Conservation (phyloP, 1,140 invertebrate genomes). For the Lasaia peninsularis region DNA sequence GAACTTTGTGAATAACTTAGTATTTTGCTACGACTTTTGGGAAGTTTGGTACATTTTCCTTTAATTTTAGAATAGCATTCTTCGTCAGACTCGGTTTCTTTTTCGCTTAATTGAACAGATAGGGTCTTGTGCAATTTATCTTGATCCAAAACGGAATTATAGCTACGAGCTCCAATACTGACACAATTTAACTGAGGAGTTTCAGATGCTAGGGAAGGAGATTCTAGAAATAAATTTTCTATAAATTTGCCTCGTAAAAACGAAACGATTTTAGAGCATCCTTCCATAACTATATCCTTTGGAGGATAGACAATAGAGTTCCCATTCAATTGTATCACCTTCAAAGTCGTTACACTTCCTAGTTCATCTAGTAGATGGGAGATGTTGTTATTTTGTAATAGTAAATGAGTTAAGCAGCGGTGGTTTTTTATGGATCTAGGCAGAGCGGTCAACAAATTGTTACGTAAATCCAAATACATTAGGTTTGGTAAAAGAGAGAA, state of each 20-base stretch:
- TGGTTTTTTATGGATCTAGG: constrained; percentile 76
- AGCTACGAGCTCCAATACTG: constrained; percentile 39
- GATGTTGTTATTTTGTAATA: constrained; percentile 78
- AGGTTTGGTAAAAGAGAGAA: constrained; percentile 72
- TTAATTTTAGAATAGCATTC: constrained; percentile 47
- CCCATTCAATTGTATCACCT: constrained; percentile 71
- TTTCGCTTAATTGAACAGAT: constrained; percentile 50
- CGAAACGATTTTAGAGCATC: constrained; percentile 58
- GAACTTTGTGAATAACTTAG: constrained; percentile 52
- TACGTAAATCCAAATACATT: constrained; percentile 78
- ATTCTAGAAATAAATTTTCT: constrained; percentile 33
- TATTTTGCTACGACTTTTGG: constrained; percentile 45
- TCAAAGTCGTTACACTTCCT: constrained; percentile 71
- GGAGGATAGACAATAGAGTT: constrained; percentile 78
- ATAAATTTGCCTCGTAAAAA: constrained; percentile 71
- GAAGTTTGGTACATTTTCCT: constrained; percentile 60
- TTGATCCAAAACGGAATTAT: constrained; percentile 55
- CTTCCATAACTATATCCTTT: constrained; percentile 63
- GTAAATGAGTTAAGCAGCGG: constrained; percentile 72
- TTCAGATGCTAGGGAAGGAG: constrained; percentile 37
- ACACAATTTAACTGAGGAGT: constrained; percentile 28
- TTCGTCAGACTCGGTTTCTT: constrained; percentile 41
- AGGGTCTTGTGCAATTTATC: constrained; percentile 36
- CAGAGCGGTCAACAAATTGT: constrained; percentile 75
- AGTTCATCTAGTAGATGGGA: constrained; percentile 77